phyloP scores from a whole-genome alignment of 2,113 vertebrate species.

The Morphnarchus princeps region DNA sequence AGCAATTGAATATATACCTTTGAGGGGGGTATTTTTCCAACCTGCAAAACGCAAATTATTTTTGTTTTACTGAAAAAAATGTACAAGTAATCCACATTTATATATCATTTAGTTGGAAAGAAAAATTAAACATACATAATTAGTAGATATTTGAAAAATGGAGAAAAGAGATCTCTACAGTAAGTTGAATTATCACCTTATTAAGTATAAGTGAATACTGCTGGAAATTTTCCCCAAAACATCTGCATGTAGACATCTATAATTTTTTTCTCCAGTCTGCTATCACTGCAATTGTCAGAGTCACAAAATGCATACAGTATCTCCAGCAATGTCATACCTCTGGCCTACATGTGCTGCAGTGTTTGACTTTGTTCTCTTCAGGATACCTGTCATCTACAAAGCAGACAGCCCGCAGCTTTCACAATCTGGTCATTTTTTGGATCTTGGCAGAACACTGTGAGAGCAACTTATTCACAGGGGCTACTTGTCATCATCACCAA shows the following conservation, averaged over 20 bases:
- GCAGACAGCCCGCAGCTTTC: constrained; percentile 6
- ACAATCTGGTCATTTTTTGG: constrained; percentile 20
- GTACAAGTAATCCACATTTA: not conserved
- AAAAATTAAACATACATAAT: not conserved
- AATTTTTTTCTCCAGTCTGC: not conserved
- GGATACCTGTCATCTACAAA: constrained; percentile 1
- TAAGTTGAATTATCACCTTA: not conserved
- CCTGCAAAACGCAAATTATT: not conserved
- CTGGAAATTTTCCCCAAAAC: not conserved
- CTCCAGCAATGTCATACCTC: not conserved
- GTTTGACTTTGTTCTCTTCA: constrained; percentile 27
- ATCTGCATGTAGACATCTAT: not conserved
- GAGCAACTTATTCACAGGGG: not conserved
- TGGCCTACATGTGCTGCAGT: not conserved
- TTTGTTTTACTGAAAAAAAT: not conserved
- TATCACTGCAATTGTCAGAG: not conserved
- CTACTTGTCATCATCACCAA: not conserved
- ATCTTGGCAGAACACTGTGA: not conserved
- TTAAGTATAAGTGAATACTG: not conserved
- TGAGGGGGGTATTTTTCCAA: not conserved
- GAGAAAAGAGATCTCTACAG: not conserved
- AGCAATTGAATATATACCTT: not conserved
- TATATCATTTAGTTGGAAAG: not conserved
- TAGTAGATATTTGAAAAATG: not conserved
- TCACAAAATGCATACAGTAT: not conserved